Conservation (phyloP, 1,140 invertebrate genomes). For the Panagrolaimus sp. region DNA sequence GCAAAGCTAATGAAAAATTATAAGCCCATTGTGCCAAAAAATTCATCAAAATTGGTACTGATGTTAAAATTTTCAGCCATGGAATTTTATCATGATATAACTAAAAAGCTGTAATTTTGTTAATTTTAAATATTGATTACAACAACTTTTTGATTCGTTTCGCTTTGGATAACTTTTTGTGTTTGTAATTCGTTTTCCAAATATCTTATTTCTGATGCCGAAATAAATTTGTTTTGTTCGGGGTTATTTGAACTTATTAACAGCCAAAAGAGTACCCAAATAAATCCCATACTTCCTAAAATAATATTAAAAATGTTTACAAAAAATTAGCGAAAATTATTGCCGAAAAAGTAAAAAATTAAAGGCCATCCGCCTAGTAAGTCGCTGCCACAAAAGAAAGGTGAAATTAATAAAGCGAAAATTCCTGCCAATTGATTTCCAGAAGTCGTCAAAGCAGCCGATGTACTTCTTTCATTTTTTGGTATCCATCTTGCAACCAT, state of each 20-base stretch:
- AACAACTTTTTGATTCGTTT: neutral
- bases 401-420: neutral
- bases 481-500: constrained; percentile 6
- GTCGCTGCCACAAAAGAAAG: neutral
- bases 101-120: neutral
- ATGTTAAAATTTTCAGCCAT: neutral
- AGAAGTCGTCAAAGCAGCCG: constrained; percentile 1
- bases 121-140: neutral
- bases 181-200: neutral
- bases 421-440: constrained; percentile 4
- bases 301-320: no score
- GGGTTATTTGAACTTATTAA: neutral
- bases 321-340: no score
- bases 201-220: neutral
- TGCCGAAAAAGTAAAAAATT: constrained; percentile 11
- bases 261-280: neutral
- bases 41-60: constrained; percentile 1
- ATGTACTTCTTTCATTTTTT: constrained; percentile 1
- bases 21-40: neutral
- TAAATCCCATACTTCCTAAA: neutral
- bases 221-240: constrained; percentile 2
- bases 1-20: neutral
- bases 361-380: constrained; percentile 12
- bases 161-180: neutral
- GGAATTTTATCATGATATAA: neutral